A percentile compares a stretch with the other conserved stretches of the same genome.
Conservation (phyloP, 2,888 invertebrate genomes). For the Nomada hirtipes region DNA sequence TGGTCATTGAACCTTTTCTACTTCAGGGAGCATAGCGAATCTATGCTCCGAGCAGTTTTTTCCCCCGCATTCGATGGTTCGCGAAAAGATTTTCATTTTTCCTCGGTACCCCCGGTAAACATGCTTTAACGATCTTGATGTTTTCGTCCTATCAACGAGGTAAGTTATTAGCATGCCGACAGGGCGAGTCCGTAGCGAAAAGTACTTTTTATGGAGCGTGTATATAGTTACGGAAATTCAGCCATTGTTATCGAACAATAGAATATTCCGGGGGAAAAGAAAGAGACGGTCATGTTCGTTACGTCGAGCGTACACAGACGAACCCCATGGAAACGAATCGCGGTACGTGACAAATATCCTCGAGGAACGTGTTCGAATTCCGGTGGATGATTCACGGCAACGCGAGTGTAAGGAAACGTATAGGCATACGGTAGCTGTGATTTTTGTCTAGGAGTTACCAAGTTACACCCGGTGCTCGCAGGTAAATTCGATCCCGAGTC, state of each 20-base stretch:
- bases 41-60: constrained; percentile 30
- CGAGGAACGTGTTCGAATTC: constrained; percentile 44
- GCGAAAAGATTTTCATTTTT: background rate
- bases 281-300: constrained; percentile 41
- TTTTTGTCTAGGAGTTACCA: constrained; percentile 25
- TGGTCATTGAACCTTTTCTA: constrained; percentile 52
- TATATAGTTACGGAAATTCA: constrained; percentile 22
- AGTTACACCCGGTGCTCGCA: background rate
- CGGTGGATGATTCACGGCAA: constrained; percentile 36
- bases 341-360: constrained; percentile 50
- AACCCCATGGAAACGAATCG: constrained; percentile 34
- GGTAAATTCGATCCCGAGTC: constrained; percentile 35
- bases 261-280: background rate
- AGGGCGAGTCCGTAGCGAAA: background rate
- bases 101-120: background rate
- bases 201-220: background rate
- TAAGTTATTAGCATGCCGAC: background rate
- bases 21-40: constrained; percentile 33
- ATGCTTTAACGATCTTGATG: no score
- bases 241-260: constrained; percentile 21
- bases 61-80: background rate
- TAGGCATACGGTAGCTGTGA: no score
- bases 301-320: constrained; percentile 21
- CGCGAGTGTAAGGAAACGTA: constrained; percentile 17
- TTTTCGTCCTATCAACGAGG: background rate